Evolutionary conservation across 2,797 vertebrate genomes (phyloP).

Genomic region (Orestias chungarensis): DNA sequence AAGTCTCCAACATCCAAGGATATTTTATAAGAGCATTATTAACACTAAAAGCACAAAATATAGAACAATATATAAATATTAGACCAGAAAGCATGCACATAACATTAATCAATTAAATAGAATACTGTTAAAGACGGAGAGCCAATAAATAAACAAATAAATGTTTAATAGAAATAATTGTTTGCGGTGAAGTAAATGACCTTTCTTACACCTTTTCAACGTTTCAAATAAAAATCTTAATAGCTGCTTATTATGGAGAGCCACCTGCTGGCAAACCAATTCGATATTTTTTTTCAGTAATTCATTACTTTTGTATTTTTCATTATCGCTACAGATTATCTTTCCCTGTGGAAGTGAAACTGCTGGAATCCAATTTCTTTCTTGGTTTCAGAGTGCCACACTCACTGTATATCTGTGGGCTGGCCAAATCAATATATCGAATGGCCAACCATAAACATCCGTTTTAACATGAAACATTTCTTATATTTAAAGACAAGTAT

Average conservation of each 20-base stretch:
- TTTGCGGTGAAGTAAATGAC: not conserved
- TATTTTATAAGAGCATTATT: not conserved
- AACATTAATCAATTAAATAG: not conserved
- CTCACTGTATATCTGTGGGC: not conserved
- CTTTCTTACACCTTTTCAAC: slow-evolving; percentile 2
- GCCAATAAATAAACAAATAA: not conserved
- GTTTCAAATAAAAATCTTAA: not conserved
- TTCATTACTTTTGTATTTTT: slow-evolving; percentile 15
- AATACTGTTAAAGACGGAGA: not conserved
- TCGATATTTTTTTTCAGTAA: slow-evolving; percentile 10
- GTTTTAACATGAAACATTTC: slow-evolving; percentile 23
- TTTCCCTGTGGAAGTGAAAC: slow-evolving; percentile 4
- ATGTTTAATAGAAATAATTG: not conserved
- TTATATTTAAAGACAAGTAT: slow-evolving; percentile 30
- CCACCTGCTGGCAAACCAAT: slow-evolving; percentile 29
- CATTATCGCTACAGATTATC: not conserved
- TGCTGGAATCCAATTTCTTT: not conserved
- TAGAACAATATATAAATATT: not conserved
- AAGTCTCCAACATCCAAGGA: not conserved
- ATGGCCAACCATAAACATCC: slow-evolving; percentile 3
- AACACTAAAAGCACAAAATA: not conserved
- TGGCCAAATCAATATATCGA: slow-evolving; percentile 33
- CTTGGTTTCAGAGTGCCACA: not conserved
- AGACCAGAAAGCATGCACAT: not conserved
- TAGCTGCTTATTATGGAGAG: slow-evolving; percentile 8